Conservation (phyloP, 2,113 vertebrate species). For the Eptesicus fuscus region DNA sequence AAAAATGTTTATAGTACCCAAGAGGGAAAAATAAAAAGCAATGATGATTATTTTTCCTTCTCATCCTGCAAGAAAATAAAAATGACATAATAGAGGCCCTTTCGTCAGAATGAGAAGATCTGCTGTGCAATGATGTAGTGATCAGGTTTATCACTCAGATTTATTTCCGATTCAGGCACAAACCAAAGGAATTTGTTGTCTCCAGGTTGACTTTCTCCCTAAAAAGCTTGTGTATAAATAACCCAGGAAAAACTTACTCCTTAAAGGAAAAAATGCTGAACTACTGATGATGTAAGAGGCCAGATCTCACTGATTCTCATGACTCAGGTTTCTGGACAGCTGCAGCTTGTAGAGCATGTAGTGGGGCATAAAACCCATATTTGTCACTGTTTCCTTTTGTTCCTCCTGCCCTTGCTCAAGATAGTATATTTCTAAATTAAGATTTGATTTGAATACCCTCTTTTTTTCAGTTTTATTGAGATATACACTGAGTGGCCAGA, state of each 20-base stretch:
- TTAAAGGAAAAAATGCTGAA: neutral
- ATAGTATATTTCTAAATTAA: neutral
- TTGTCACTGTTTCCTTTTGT: neutral
- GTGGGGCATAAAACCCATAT: neutral
- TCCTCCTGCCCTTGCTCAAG: neutral
- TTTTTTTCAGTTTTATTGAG: neutral
- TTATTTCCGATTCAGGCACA: neutral
- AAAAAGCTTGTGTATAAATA: slow-evolving; percentile 46
- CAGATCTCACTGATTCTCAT: neutral
- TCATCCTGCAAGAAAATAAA: neutral
- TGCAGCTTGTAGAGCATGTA: neutral
- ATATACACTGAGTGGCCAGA: neutral
- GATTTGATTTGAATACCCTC: neutral
- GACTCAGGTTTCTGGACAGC: slow-evolving; percentile 31
- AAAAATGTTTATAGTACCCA: slow-evolving; percentile 5
- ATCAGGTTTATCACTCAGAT: slow-evolving; percentile 31
- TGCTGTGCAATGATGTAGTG: neutral
- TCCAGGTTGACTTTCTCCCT: slow-evolving; percentile 31
- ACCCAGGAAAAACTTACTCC: slow-evolving; percentile 32
- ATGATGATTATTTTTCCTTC: slow-evolving; percentile 11
- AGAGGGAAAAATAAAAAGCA: neutral
- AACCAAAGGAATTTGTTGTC: slow-evolving; percentile 49
- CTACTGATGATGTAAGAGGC: neutral
- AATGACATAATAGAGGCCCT: slow-evolving; percentile 50
- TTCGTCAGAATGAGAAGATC: neutral